phyloP scores from a whole-genome alignment of 2,797 vertebrate genomes.

The Prunella strophiata region DNA sequence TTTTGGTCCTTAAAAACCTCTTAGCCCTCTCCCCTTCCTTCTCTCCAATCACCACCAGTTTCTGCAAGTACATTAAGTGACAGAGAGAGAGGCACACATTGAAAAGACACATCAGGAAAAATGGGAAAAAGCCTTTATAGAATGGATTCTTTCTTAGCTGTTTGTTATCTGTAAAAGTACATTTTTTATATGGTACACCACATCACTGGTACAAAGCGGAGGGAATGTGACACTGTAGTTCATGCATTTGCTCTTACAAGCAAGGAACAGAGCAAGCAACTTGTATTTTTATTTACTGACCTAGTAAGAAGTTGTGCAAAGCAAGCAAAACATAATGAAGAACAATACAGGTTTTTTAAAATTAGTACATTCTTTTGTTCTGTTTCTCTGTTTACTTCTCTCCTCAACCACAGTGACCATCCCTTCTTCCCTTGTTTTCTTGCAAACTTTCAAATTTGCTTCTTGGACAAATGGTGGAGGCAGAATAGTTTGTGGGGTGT shows the following conservation, averaged over 20 bases:
- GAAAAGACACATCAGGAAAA: neutral
- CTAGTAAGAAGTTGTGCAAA: neutral
- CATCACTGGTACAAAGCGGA: neutral
- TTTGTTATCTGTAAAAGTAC: neutral
- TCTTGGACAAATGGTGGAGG: neutral
- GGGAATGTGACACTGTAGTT: neutral
- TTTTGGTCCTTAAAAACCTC: neutral
- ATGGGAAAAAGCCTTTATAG: neutral
- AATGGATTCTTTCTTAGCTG: neutral
- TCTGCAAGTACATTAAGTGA: neutral
- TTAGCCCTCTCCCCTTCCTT: neutral
- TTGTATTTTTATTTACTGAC: neutral
- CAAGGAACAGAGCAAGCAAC: neutral
- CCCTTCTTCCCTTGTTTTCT: neutral
- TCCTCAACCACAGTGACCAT: neutral
- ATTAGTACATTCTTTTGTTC: neutral
- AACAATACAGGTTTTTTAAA: neutral
- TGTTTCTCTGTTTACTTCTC: neutral
- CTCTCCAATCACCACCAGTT: neutral
- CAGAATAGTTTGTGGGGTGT: neutral
- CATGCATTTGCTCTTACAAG: neutral
- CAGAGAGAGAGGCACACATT: neutral
- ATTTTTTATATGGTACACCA: neutral
- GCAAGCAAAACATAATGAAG: neutral
- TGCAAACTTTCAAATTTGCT: neutral